Base-by-base conservation (phyloP, 2,113 vertebrate species). In the Motacilla tschutschensis region DNA sequence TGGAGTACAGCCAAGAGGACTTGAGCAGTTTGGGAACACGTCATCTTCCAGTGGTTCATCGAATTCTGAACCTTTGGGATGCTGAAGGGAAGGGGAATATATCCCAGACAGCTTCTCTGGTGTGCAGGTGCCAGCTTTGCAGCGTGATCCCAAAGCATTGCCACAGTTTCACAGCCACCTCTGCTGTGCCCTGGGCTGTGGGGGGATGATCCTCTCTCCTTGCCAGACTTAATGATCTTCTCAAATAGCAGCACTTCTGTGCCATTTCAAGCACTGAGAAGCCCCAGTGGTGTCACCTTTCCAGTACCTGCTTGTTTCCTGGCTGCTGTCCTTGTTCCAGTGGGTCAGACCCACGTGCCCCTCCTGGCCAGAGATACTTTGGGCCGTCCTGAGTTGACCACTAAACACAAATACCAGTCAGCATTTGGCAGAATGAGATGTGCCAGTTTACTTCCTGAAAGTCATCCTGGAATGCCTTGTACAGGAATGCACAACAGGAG, bases 271-370 rank as follows among this genome's bases (percentile, higher is more conserved):
- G 85, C 21, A 13, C 70, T 18, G 65, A 63, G 81, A 59, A 51
- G 63, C 3, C 22, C 33, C 6, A 4, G 38, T 40, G 75, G 84
- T 94, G 84, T 94, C 87, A 79, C 47, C 79, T 95, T 90, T 50
- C 89, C 58, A 36, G 28, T 84, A 79, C 43, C 63, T 85, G 84
- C 79, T 72, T 69, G 81, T 84, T 65, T 79, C 75, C 48, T 91
- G 71, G 89, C 86, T 70, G 43, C 17, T 40, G 25, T 70, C 62
- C 58, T 36, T 5, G 2, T 73, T 57, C 41, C 13, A 2, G 8
- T 0, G 8, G 48, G n/a, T 64, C 74, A 72, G 58, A 48, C 11
- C 67, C 78, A 50, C 5, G 5, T 81, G 60, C 15, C 8, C 10
- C 40, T 62, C 48, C 76, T 67, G 79, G 10, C 71, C 43, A 2